phyloP scores from a whole-genome alignment of 2,113 vertebrate species.

The Aplodontia rufa region DNA sequence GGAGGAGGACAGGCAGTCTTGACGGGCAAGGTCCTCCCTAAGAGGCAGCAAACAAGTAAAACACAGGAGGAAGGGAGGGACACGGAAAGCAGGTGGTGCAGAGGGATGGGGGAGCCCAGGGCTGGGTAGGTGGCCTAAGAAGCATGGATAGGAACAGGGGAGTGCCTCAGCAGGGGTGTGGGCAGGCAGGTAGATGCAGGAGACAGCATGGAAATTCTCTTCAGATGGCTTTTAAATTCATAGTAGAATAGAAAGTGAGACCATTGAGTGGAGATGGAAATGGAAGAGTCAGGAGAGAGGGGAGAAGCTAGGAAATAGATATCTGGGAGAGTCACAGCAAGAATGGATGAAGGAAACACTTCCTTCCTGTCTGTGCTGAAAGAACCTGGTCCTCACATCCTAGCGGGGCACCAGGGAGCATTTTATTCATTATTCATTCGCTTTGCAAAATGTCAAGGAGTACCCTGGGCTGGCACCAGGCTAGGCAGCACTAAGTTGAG shows the following conservation, averaged over 20 bases:
- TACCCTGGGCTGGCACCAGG: no score
- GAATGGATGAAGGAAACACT: accelerated
- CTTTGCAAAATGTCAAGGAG: neutral
- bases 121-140: neutral
- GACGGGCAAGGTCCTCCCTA: neutral
- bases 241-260: neutral
- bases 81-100: no score
- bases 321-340: accelerated
- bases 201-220: accelerated
- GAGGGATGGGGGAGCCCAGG: neutral
- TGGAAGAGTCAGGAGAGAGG: neutral
- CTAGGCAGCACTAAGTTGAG: no score
- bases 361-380: neutral
- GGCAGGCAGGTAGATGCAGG: accelerated
- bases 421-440: neutral
- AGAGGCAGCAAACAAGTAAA: neutral
- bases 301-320: neutral
- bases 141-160: accelerated
- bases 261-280: no score
- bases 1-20: neutral
- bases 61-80: neutral
- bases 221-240: neutral
- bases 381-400: neutral
- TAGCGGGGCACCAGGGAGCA: accelerated
- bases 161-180: accelerated